Base-by-base conservation (phyloP, 1,140 invertebrate species). In the Polyergus mexicanus region DNA sequence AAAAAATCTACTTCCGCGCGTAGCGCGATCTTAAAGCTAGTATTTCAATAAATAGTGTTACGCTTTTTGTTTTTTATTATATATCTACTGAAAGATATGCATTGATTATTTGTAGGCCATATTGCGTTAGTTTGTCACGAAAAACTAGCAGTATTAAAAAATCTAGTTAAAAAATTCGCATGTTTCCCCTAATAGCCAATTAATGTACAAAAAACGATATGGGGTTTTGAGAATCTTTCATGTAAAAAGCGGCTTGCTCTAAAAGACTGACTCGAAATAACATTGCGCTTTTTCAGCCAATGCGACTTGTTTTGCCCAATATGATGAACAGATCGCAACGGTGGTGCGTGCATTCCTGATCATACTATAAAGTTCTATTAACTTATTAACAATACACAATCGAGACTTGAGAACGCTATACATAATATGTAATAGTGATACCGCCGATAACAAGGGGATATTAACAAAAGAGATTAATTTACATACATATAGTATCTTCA, bases 301-400 rank as follows among this genome's bases (percentile, higher is more conserved):
- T 44, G 54, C 19, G n/a, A 28, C 63, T 44, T 60, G 32, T 72
- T 74, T 83, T 28, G 54, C 38, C 4, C 2, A 38, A 38, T 54
- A 72, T 81, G 66, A 81, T 83, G 25, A 83, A 83, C 78, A 74
- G 68, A 83, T 83, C 74, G 78, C 28, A 72, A 44, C 28, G 66
- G 38, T 54, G 22, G 28, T 22, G 8, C 38, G 28, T 22, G 8
- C 38, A 47, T 38, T 28, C 11, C 25, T 38, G 25, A 11, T 74
- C 8, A 8, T 54, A 35, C 63, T 13, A 22, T 69, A n/a, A 83
- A 74, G 22, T 81, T 19, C 0, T 25, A 38, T 13, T 60, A 72
- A 83, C 25, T 83, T 74, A 83, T 83, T 74, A 41, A 83, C 56
- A 54, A 1, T 28, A 83, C 13, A 72, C 54, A 72, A 72, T 72